phyloP scores from a whole-genome alignment of 2,113 vertebrate genomes.

The Xiphorhynchus elegans region DNA sequence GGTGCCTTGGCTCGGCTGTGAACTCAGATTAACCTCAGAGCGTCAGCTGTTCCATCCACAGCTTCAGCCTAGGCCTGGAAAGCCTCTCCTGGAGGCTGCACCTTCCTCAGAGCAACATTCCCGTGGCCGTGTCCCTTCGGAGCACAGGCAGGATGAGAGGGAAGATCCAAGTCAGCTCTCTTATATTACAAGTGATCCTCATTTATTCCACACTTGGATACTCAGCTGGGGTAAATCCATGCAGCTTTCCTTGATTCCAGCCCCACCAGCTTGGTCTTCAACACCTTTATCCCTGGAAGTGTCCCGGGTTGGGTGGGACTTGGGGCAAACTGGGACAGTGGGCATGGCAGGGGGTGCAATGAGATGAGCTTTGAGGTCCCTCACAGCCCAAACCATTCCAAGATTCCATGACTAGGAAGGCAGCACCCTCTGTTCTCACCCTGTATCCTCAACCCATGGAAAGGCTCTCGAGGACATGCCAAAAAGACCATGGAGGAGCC shows the following conservation, averaged over 20 bases:
- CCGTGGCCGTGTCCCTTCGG: neutral
- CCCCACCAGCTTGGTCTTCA: neutral
- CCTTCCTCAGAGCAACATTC: fast-evolving
- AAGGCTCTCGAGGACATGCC: no score
- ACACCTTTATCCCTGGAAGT: no score
- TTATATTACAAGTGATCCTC: fast-evolving
- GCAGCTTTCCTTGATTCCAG: neutral
- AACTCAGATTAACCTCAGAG: neutral
- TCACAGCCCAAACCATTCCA: no score
- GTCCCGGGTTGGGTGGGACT: no score
- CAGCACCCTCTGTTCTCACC: no score
- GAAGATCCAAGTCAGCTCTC: neutral
- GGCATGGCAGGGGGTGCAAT: no score
- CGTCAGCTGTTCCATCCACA: neutral
- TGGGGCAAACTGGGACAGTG: no score
- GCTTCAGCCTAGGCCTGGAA: neutral
- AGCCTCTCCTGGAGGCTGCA: neutral
- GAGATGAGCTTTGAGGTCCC: no score
- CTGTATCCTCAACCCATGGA: no score
- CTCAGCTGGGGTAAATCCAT: neutral
- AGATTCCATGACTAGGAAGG: no score
- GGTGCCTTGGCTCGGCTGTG: neutral
- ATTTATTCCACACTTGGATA: neutral
- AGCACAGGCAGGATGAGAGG: neutral
- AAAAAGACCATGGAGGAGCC: no score